Conservation (phyloP, 2,888 invertebrate species). For the Callimorpha dominula region DNA sequence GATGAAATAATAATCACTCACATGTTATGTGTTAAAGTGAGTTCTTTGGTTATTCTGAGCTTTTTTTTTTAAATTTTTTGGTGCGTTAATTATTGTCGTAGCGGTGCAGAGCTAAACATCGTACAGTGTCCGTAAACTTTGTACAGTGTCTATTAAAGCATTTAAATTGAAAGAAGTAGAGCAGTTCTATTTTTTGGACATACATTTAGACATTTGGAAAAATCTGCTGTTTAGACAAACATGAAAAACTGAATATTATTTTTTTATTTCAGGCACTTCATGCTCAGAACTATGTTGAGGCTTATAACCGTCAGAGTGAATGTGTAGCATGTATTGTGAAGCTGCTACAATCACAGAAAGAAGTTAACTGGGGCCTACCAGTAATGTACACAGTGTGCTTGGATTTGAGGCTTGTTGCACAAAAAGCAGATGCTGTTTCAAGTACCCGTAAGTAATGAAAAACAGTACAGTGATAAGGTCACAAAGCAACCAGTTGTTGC, state of each 20-base stretch:
- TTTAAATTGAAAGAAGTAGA: too few relatives aligned
- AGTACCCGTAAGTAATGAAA: conserved; percentile 63
- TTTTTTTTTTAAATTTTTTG: neutral
- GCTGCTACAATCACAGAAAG: conserved; percentile 94
- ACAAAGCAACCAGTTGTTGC: neutral
- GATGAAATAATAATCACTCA: conserved; percentile 92
- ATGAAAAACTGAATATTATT: neutral
- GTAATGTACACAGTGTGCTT: conserved; percentile 96
- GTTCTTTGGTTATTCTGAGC: conserved; percentile 10
- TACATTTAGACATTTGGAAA: neutral
- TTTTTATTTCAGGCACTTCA: conserved; percentile 72
- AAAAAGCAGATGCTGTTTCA: conserved; percentile 89
- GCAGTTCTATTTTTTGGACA: too few relatives aligned
- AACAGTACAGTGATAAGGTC: neutral
- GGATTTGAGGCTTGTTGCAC: conserved; percentile 94
- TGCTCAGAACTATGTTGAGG: conserved; percentile 86
- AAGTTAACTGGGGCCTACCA: conserved; percentile 99
- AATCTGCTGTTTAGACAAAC: neutral
- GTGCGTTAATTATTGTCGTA: neutral
- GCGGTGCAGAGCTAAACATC: neutral
- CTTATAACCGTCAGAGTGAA: conserved; percentile 92
- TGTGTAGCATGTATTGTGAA: conserved; percentile 93
- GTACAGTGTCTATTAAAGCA: too few relatives aligned
- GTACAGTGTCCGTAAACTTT: too few relatives aligned
- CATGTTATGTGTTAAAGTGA: conserved; percentile 89